These are phyloP conservation scores for Marmota monax DNA, from an alignment of 2,113 vertebrate genomes.

Conservation along the genomic window DNA sequence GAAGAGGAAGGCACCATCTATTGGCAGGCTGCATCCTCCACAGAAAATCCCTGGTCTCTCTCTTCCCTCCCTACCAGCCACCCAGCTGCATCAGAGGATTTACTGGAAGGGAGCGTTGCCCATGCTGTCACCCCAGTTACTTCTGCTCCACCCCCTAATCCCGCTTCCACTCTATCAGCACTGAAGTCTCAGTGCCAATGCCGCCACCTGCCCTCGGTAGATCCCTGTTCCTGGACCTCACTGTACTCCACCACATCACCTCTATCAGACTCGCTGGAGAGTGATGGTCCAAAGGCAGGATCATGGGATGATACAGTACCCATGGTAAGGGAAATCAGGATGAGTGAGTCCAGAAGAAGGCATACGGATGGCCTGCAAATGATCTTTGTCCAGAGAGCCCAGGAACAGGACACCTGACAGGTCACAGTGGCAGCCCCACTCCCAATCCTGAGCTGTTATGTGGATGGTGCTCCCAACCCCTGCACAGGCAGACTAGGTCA, in stretches of 20 bases:
- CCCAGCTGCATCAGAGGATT: not conserved
- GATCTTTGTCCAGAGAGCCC: not conserved
- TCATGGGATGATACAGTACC: not conserved
- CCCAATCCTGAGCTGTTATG: not conserved
- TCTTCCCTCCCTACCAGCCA: too few relatives aligned
- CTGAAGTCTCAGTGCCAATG: fast-evolving
- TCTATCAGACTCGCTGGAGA: not conserved
- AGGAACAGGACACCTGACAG: not conserved
- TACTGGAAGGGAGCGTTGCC: not conserved
- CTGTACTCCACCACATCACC: not conserved
- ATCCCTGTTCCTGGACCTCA: not conserved
- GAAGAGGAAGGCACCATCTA: not conserved
- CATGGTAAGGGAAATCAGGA: not conserved
- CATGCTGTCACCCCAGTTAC: not conserved
- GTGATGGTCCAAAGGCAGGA: not conserved
- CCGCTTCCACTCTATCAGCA: not conserved
- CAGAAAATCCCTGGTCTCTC: not conserved
- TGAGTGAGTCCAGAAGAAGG: not conserved
- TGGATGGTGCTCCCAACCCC: not conserved
- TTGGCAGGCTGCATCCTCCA: too few relatives aligned
- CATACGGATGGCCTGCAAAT: not conserved
- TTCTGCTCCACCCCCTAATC: too few relatives aligned
- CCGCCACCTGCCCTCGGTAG: too few relatives aligned
- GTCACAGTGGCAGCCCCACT: not conserved
- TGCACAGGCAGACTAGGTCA: not conserved